Base-by-base conservation (phyloP, 30 jellyfish, hydroid and myxozoan genomes). In the Nemopilema nomurai region DNA sequence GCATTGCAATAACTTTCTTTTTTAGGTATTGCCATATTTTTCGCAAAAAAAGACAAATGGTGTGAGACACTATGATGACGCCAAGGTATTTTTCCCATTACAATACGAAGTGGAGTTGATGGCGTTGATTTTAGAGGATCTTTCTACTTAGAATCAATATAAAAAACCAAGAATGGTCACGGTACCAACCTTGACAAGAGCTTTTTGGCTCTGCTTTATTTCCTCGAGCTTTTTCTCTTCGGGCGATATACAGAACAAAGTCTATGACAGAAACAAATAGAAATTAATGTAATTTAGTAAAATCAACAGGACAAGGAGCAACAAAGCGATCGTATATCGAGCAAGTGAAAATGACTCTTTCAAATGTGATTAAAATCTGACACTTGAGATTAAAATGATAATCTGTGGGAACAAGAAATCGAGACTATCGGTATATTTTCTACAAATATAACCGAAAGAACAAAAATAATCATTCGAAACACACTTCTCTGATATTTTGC, bases 211-310 rank as follows among this genome's bases (percentile, higher is more conserved):
- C 33, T 81, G 83, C 67, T 51, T 27, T 24, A 69, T 77, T 49
- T 85, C 62, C 76, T 84, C 74, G 53, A 84, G 32, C 30, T 29
- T 49, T 26, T 77, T 51, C 33, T 52, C 86, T 21, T 78, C 63
- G 26, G 97, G 97, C 30, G 87, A 69, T 52, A 67, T 86, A n/a
- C 97, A 91, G 51, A 91, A 92, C 75, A 91, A 62, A 20, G 84
- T 85, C 97, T 91, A 66, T 6, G 65, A 82, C 24, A 64, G 62
- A 41, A 62, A 64, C 50, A 13, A 4, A 71, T 21, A 26, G 29
- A 67, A 0, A 68, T 3, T 82, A 3, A 62, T 4, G 8, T 78
- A 6, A 41, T 3, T 6, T 13, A 3, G 6, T 13, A 6, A 3
- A 41, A 41, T 41, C 57, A 41, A 41, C 57, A 6, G 13, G 13